These are phyloP conservation scores for Bergia sp. DNA, from an alignment of 92 coral and sea anemone species.

Conservation along the genomic window DNA sequence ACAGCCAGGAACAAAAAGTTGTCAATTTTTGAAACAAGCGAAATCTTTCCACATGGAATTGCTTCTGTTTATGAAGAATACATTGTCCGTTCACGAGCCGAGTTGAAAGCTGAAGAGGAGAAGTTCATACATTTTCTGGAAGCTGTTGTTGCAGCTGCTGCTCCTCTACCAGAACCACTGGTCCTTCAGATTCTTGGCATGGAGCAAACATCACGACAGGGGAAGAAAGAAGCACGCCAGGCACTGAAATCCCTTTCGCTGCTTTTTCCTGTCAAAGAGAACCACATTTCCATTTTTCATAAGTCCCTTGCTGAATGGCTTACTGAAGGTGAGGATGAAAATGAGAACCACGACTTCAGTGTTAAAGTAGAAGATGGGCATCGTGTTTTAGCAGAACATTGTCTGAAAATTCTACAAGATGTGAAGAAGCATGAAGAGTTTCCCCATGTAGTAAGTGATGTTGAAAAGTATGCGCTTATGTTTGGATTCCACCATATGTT, in stretches of 20 bases:
- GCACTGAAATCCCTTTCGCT: conserved; percentile 35
- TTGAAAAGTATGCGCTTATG: neutral
- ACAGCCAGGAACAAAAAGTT: neutral
- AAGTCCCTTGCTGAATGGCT: conserved; percentile 66
- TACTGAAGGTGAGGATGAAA: neutral
- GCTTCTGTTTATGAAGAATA: conserved; percentile 59
- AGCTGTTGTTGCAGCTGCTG: conserved; percentile 55
- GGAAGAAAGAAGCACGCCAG: neutral
- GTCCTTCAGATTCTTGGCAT: conserved; percentile 42
- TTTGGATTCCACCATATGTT: neutral
- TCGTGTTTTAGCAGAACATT: neutral
- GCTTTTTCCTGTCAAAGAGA: conserved; percentile 53
- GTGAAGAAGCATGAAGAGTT: neutral
- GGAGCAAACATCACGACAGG: neutral
- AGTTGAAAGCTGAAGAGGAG: conserved; percentile 2
- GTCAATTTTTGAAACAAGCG: conserved; percentile 9
- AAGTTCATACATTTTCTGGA: conserved; percentile 47
- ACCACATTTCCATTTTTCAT: conserved; percentile 52
- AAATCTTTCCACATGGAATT: conserved; percentile 60
- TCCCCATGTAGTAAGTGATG: neutral
- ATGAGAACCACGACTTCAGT: too few species aligned
- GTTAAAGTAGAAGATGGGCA: neutral
- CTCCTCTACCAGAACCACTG: conserved; percentile 50
- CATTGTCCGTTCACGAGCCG: conserved; percentile 42
- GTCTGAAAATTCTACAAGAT: neutral